Evolutionary conservation across 2,888 invertebrate species (phyloP).

Genomic region (Cinara cedri): DNA sequence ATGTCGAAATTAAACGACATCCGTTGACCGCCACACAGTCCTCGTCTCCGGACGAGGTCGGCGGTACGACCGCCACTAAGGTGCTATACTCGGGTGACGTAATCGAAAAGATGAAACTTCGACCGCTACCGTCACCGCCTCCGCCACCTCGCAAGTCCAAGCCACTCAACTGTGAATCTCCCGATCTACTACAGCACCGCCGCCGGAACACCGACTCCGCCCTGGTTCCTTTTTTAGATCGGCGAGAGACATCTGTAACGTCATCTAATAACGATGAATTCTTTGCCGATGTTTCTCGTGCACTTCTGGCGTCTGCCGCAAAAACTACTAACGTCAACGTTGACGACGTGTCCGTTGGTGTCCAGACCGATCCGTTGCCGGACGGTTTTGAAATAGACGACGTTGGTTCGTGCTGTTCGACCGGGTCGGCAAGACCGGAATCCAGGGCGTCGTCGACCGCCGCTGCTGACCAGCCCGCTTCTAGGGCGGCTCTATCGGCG

Average conservation of each 20-base stretch:
- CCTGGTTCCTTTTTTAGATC: constrained; percentile 48
- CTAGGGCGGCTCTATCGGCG: background rate
- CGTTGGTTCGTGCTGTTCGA: background rate
- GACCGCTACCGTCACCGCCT: constrained; percentile 86
- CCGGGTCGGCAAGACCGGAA: background rate
- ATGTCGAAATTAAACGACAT: too few relatives aligned
- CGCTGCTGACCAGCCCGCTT: background rate
- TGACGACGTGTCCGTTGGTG: constrained; percentile 77
- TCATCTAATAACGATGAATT: constrained; percentile 27
- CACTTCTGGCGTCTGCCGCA: constrained; percentile 20
- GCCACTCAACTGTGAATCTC: constrained; percentile 9
- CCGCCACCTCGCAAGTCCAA: constrained; percentile 73
- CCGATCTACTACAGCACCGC: background rate
- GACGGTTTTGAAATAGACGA: constrained; percentile 63
- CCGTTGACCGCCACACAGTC: constrained; percentile 28
- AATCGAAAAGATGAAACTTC: constrained; percentile 81
- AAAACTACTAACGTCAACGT: background rate
- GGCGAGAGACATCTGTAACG: constrained; percentile 42
- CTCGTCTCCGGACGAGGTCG: constrained; percentile 40
- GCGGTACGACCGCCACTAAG: constrained; percentile 62
- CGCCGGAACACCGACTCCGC: constrained; percentile 51
- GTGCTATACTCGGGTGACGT: constrained; percentile 77
- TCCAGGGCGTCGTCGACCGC: background rate
- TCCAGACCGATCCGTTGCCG: constrained; percentile 84
- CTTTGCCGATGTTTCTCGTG: constrained; percentile 49